phyloP scores from a whole-genome alignment of 1,140 invertebrate species.

The Philaenus spumarius region DNA sequence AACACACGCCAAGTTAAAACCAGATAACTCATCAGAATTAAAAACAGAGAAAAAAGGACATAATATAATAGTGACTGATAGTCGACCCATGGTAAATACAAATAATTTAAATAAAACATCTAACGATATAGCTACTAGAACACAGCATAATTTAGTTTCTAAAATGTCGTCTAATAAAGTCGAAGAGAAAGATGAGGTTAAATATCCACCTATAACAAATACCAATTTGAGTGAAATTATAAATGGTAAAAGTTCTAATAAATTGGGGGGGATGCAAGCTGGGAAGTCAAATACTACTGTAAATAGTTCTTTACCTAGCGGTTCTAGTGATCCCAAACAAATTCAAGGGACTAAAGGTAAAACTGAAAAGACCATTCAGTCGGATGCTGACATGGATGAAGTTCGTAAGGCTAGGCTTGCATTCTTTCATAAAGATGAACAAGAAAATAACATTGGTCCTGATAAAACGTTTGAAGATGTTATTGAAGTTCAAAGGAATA shows the following conservation, averaged over 20 bases:
- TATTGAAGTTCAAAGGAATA: constrained; percentile 13
- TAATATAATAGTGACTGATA: too few relatives aligned
- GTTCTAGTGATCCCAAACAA: neutral
- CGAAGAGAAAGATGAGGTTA: neutral
- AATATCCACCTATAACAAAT: neutral
- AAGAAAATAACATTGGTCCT: constrained; percentile 13
- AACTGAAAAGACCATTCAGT: neutral
- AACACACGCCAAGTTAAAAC: neutral
- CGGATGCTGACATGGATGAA: constrained; percentile 32
- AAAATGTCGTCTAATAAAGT: too few relatives aligned
- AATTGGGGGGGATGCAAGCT: too few relatives aligned
- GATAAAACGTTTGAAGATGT: constrained; percentile 14
- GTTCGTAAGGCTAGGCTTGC: constrained; percentile 37
- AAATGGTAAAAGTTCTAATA: neutral
- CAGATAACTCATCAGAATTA: neutral
- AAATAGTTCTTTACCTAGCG: neutral
- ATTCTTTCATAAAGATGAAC: constrained; percentile 32
- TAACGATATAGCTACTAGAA: too few relatives aligned
- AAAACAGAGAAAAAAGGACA: neutral
- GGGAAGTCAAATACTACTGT: too few relatives aligned
- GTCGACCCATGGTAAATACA: too few relatives aligned
- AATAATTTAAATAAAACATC: too few relatives aligned
- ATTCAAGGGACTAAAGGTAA: neutral
- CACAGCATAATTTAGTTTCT: too few relatives aligned
- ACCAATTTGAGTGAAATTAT: neutral